Evolutionary conservation across 2,888 invertebrate species (phyloP), one percentile per base, ranked within the genome.

Genomic region (Acanthosoma haemorrhoidale): DNA sequence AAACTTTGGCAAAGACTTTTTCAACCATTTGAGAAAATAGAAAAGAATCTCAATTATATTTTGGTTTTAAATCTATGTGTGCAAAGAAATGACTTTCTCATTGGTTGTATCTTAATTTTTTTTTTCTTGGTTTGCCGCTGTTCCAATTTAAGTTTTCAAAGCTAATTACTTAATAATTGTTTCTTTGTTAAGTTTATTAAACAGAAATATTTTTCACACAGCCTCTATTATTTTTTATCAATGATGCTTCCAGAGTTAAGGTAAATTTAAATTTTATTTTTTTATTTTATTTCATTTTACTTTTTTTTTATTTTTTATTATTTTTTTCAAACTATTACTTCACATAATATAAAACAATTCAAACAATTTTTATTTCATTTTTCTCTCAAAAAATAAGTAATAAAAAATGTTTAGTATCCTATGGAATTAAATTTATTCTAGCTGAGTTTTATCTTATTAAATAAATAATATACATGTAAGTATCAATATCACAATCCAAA

Each of bases 171-270:
- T 43, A 21, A n/a, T 25, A 21, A 51, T 13, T 25, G 51, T 51
- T 51, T 13, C 25, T 25, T 25, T 21, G 51, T 25, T 25, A 51
- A 9, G 25, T 25, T 21, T 51, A n/a, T 25, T 9, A 51, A n/a
- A n/a, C n/a, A n/a, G n/a, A n/a, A n/a, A n/a, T n/a, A n/a, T n/a
- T 25, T 51, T 51, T 25, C 51, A 51, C 51, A 51, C 51, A 51
- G 51, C 51, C 51, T 25, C 51, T 51, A 51, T 25, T 25, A 51
- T 13, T 51, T 51, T n/a, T 25, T 51, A 4, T 51, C 21, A 51
- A 51, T n/a, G 13, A 25, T 51, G 51, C 51, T 51, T 51, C 51
- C 51, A 51, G 51, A 51, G 3, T 51, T 25, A 51, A 25, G 21
- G 25, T 25, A 51, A 51, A 25, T 25, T 51, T 4, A 6, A 6